Conservation (phyloP, 1,140 invertebrate genomes). For the Heterodera carotae region DNA sequence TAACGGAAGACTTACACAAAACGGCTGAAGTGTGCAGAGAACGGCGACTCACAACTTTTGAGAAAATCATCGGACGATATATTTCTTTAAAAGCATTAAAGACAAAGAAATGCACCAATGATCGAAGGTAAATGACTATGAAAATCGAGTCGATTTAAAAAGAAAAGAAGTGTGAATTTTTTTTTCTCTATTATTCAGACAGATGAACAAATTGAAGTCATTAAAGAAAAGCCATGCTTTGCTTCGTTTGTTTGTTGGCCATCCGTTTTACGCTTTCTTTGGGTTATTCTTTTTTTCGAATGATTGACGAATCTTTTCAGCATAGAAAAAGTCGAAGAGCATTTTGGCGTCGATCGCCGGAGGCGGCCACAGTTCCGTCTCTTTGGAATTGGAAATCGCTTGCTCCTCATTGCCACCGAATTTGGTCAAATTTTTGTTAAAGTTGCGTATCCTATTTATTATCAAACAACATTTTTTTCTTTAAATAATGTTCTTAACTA, state of each 20-base stretch:
- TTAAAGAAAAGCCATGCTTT: conserved; percentile 8
- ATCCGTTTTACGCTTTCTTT: background rate
- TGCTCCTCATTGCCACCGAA: conserved; percentile 9
- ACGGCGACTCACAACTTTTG: background rate
- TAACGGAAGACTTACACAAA: background rate
- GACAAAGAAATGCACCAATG: no score
- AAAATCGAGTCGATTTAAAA: no score
- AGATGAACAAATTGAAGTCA: background rate
- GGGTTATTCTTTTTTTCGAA: conserved; percentile 40
- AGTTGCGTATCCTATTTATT: background rate
- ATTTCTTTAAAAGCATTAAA: no score
- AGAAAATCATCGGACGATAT: background rate
- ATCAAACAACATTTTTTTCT: background rate
- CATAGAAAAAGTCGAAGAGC: conserved; percentile 59
- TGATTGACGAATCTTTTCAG: conserved; percentile 48
- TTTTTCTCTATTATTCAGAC: no score
- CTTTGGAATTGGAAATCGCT: conserved; percentile 12
- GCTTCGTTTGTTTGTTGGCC: background rate
- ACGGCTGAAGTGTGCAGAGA: conserved; percentile 13
- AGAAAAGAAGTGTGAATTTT: no score
- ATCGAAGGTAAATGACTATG: no score
- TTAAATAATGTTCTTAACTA: conserved; percentile 4
- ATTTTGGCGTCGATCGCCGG: conserved; percentile 55
- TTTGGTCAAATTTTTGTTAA: conserved; percentile 6
- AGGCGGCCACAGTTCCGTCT: conserved; percentile 56